These are phyloP conservation scores for Macrocentrus cingulum DNA, from an alignment of 1,140 invertebrate species.

Conservation along the genomic window DNA sequence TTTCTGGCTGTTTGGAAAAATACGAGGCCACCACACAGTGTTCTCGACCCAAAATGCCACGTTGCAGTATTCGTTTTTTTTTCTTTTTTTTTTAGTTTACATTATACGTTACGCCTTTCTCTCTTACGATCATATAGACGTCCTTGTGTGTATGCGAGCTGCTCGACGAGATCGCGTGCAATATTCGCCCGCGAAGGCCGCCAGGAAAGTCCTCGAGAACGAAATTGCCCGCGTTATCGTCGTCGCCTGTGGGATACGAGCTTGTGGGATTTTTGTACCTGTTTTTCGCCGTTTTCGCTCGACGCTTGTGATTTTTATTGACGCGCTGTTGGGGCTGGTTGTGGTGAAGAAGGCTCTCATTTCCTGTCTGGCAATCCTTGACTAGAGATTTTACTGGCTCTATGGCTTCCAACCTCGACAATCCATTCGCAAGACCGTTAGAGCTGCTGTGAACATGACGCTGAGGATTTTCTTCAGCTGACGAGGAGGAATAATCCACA, in stretches of 20 bases:
- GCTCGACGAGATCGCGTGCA: constrained; percentile 20
- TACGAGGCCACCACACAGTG: constrained; percentile 20
- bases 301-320: constrained; percentile 44
- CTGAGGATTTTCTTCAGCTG: constrained; percentile 38
- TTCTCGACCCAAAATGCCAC: constrained; percentile 22
- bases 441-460: constrained; percentile 33
- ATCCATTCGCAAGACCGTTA: constrained; percentile 38
- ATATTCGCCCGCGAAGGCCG: constrained; percentile 18
- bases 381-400: constrained; percentile 11
- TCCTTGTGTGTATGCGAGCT: too few relatives aligned
- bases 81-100: constrained; percentile 12
- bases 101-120: not conserved
- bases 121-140: too few relatives aligned
- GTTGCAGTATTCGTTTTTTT: constrained; percentile 14
- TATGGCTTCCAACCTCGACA: not conserved
- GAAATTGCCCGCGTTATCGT: constrained; percentile 30
- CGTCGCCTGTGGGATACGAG: constrained; percentile 26
- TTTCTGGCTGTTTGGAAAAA: constrained; percentile 13
- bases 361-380: constrained; percentile 8
- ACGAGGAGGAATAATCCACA: constrained; percentile 43
- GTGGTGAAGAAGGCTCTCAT: constrained; percentile 3
- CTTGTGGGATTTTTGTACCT: constrained; percentile 39
- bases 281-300: constrained; percentile 51
- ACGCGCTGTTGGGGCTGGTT: constrained; percentile 9
- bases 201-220: constrained; percentile 18